Percentiles rank a stretch among this genome's conserved stretches.
Evolutionary conservation across 92 coral and sea anemone genomes (phyloP).

Genomic region (Parazoanthus swiftii): DNA sequence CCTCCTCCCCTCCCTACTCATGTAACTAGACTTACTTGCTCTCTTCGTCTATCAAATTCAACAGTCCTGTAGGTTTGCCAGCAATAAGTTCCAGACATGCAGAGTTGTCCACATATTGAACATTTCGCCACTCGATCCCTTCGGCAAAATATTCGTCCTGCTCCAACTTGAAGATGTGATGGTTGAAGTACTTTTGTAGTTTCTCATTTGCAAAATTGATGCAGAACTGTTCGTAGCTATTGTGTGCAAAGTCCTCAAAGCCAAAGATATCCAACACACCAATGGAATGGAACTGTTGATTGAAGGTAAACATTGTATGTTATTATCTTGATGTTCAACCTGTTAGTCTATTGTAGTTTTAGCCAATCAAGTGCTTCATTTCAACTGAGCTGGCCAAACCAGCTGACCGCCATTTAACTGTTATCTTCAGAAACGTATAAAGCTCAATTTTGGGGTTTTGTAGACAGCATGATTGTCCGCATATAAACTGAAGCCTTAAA

Average conservation of each 20-base stretch:
- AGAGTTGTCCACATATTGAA: constrained; percentile 86
- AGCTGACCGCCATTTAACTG: not conserved
- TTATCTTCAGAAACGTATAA: not conserved
- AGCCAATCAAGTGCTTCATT: too few species aligned
- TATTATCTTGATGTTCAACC: not conserved
- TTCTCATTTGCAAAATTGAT: constrained; percentile 98
- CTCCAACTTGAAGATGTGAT: constrained; percentile 89
- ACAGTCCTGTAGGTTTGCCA: constrained; percentile 92
- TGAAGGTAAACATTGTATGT: not conserved
- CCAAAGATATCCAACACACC: constrained; percentile 99
- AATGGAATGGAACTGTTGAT: constrained; percentile 83
- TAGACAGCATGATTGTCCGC: not conserved
- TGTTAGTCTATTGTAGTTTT: too few species aligned
- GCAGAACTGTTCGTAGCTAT: constrained; percentile 97
- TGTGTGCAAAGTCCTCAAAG: constrained; percentile 89
- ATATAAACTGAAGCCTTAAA: not conserved
- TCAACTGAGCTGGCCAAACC: not conserved
- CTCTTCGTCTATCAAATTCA: constrained; percentile 84
- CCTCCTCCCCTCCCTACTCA: not conserved
- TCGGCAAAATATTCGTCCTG: constrained; percentile 96
- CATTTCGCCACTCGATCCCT: constrained; percentile 88
- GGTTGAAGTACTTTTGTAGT: constrained; percentile 92
- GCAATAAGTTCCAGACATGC: constrained; percentile 87
- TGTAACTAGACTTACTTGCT: constrained; percentile 57
- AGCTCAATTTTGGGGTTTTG: too few species aligned